A percentile compares a stretch with the other conserved stretches of the same genome.
Evolutionary conservation across 2,888 invertebrate genomes (phyloP).

Genomic region (Platerodrilus igneus): DNA sequence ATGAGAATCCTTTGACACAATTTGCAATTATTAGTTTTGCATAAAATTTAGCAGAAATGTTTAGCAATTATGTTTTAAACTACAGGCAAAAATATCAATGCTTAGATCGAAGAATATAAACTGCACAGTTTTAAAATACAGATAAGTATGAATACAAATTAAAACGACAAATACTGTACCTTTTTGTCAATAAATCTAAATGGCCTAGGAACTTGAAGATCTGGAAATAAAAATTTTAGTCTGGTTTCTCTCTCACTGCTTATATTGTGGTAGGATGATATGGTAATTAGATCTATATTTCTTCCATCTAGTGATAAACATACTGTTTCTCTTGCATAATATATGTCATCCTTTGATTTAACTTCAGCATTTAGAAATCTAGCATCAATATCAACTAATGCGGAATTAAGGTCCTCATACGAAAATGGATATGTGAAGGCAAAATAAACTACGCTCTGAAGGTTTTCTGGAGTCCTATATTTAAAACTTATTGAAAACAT

Average conservation of each 20-base stretch:
- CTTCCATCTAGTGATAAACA: conserved; percentile 73
- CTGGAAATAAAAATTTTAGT: conserved; percentile 69
- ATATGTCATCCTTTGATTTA: conserved; percentile 63
- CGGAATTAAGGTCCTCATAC: conserved; percentile 74
- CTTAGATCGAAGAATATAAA: conserved; percentile 11
- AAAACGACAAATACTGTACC: conserved; percentile 45
- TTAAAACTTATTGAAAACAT: conserved; percentile 72
- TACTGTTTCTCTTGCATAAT: conserved; percentile 78
- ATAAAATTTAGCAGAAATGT: no score
- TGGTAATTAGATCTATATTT: conserved; percentile 76
- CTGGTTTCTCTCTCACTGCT: conserved; percentile 66
- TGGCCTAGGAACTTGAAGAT: conserved; percentile 61
- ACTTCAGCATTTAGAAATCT: conserved; percentile 51
- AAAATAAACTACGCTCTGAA: conserved; percentile 72
- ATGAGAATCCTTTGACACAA: no score
- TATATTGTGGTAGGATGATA: conserved; percentile 76
- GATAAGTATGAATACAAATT: not conserved
- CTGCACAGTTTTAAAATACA: conserved; percentile 7
- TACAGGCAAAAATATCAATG: no score
- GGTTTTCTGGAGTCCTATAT: conserved; percentile 65
- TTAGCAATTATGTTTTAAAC: no score
- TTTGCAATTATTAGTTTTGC: no score
- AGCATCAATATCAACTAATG: conserved; percentile 63
- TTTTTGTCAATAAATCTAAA: conserved; percentile 74
- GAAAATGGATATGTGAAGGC: conserved; percentile 91